Conservation (phyloP, 2,113 vertebrate genomes). For the Albula glossodonta region DNA sequence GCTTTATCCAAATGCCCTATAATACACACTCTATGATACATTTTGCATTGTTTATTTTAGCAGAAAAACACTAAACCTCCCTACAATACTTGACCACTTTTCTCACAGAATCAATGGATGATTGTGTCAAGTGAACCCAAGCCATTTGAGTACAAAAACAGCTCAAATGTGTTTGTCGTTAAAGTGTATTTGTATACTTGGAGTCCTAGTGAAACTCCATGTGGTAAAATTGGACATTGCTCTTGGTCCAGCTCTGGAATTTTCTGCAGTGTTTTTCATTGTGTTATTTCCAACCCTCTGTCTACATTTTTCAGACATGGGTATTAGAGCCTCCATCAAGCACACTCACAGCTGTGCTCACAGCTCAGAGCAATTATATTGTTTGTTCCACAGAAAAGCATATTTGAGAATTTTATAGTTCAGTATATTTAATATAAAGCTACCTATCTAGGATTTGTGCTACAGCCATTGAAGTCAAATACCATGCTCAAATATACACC, state of each 20-base stretch:
- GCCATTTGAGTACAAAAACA: not conserved
- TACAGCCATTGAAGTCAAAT: not conserved
- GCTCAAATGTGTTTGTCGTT: not conserved
- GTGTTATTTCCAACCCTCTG: not conserved
- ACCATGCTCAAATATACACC: not conserved
- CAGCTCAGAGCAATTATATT: not conserved
- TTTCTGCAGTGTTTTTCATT: not conserved
- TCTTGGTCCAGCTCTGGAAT: not conserved
- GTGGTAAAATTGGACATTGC: not conserved
- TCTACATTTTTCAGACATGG: no score
- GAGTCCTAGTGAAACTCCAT: not conserved
- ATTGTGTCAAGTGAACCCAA: not conserved
- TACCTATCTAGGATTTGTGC: not conserved
- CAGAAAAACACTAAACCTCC: not conserved
- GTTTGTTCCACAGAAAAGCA: not conserved
- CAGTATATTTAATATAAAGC: not conserved
- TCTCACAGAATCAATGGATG: not conserved
- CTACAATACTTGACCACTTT: not conserved
- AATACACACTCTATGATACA: not conserved
- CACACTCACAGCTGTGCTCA: not conserved
- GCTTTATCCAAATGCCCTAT: not conserved
- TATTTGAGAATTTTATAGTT: not conserved
- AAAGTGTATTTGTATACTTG: not conserved
- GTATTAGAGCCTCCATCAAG: no score
- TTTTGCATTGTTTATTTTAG: not conserved